Conservation (phyloP, 1,140 invertebrate genomes). For the Ectropis grisescens region DNA sequence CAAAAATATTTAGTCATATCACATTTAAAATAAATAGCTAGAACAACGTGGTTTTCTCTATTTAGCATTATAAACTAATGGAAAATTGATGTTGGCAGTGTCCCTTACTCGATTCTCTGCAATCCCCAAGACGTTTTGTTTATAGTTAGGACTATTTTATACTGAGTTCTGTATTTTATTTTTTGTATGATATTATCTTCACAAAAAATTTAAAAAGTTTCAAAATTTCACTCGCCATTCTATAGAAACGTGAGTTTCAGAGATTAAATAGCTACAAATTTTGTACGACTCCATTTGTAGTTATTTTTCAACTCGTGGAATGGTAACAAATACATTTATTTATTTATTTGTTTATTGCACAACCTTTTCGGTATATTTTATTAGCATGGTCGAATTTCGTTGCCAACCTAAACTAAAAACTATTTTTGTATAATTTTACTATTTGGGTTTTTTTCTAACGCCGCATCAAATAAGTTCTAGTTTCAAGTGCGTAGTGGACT, state of each 20-base stretch:
- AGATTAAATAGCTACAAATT: too few species aligned
- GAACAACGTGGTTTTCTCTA: neutral
- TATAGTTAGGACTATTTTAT: neutral
- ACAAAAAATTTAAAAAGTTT: too few species aligned
- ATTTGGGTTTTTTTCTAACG: neutral
- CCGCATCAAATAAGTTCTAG: conserved; percentile 13
- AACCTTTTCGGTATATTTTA: neutral
- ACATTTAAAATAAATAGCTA: neutral
- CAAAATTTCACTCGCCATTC: too few species aligned
- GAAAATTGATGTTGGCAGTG: too few species aligned
- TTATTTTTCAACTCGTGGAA: too few species aligned
- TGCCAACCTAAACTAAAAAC: neutral
- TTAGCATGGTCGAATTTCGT: neutral
- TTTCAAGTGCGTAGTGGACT: too few species aligned
- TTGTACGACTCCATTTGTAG: too few species aligned
- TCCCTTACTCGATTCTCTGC: too few species aligned
- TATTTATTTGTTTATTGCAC: neutral
- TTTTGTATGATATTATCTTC: neutral
- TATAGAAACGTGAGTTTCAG: too few species aligned
- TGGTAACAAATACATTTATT: neutral
- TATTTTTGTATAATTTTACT: neutral
- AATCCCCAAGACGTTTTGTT: too few species aligned
- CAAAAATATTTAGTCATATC: neutral
- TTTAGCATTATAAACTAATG: neutral
- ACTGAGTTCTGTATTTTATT: neutral